These are phyloP conservation scores for Eutolmus rufibarbis DNA, from an alignment of 2,888 invertebrate species.

Conservation along the genomic window DNA sequence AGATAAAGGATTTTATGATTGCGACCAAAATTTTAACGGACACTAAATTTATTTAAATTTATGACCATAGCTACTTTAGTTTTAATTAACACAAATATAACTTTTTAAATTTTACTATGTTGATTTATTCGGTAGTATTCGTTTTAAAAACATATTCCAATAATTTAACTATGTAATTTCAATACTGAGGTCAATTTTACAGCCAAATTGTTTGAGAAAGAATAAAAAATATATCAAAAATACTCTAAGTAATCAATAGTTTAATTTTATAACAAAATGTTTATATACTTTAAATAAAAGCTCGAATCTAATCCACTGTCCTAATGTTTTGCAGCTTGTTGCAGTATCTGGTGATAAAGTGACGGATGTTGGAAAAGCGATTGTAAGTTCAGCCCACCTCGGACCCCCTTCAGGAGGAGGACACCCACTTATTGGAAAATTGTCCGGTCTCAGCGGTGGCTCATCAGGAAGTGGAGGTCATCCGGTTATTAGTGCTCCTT, in stretches of 20 bases:
- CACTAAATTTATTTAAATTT: no score
- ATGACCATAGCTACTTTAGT: no score
- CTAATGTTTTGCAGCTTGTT: slow-evolving; percentile 66
- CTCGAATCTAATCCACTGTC: not conserved
- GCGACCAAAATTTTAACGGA: no score
- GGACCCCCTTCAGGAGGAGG: slow-evolving; percentile 61
- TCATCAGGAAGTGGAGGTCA: slow-evolving; percentile 26
- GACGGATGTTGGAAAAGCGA: slow-evolving; percentile 78
- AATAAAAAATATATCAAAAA: no score
- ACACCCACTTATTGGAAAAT: not conserved
- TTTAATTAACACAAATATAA: no score
- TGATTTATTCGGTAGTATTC: no score
- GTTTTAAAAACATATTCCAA: not conserved
- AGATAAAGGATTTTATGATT: not conserved
- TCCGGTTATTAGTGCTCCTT: slow-evolving; percentile 50
- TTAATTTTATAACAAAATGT: no score
- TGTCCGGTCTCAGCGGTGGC: not conserved
- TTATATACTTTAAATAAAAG: not conserved
- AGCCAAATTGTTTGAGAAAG: no score
- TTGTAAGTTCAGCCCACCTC: slow-evolving; percentile 77
- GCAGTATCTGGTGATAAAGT: slow-evolving; percentile 81
- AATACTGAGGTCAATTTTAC: no score
- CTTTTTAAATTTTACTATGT: no score
- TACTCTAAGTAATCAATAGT: no score
- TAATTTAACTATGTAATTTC: not conserved